phyloP scores from a whole-genome alignment of 2,888 invertebrate species.

The Cheilosia urbana region DNA sequence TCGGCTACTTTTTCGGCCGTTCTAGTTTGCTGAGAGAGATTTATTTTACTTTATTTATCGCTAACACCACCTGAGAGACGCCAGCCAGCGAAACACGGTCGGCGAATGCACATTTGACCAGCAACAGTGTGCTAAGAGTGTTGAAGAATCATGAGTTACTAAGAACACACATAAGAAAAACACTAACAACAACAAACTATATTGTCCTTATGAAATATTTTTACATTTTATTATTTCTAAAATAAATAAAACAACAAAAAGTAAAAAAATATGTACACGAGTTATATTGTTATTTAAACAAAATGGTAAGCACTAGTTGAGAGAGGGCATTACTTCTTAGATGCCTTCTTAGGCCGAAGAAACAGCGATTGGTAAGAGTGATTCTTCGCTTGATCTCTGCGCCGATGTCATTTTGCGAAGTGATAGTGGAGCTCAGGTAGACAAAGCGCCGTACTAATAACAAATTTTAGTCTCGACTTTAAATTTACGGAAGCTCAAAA shows the following conservation, averaged over 20 bases:
- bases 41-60: conserved; percentile 27
- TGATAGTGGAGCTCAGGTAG: too few species aligned
- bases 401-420: too few species aligned
- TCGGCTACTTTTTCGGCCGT: conserved; percentile 15
- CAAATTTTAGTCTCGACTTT: too few species aligned
- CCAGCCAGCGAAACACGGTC: conserved; percentile 5
- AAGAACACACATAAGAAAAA: conserved; percentile 10
- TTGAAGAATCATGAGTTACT: conserved; percentile 26
- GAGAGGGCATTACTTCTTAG: too few species aligned
- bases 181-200: conserved; percentile 37
- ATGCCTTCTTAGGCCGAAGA: too few species aligned
- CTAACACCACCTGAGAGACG: conserved; percentile 38
- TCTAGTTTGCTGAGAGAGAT: conserved; percentile 39
- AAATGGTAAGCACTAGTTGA: too few species aligned
- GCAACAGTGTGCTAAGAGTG: conserved; percentile 18
- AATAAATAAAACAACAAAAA: conserved; percentile 65
- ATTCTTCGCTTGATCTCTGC: too few species aligned
- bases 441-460: too few species aligned
- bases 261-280: conserved; percentile 19
- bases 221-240: conserved; percentile 72
- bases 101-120: conserved; percentile 11
- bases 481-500: too few species aligned
- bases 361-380: too few species aligned
- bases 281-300: background rate
- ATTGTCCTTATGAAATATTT: conserved; percentile 68